Evolutionary conservation across 2,797 vertebrate species (phyloP), one percentile per base, ranked within the genome.

Genomic region (Chelmon rostratus): DNA sequence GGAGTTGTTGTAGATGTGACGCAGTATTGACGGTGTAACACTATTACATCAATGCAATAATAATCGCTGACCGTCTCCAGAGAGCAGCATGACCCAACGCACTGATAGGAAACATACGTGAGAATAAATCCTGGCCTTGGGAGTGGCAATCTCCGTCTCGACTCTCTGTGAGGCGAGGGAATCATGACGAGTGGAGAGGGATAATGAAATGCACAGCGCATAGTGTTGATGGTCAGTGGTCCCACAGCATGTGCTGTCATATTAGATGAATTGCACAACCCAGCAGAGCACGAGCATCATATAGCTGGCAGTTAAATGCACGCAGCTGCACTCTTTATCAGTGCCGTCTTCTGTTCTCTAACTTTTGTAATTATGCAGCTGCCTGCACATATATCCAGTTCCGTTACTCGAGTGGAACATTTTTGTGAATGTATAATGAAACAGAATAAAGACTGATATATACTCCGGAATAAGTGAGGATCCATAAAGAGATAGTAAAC

Each of bases 241-340:
- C 67, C 40, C 54, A 78, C 64, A 50, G 74, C 54, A 73, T 74
- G 47, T 54, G 42, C 76, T 73, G 77, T 85, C 61, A 84, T 58
- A 31, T 68, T 78, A 82, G 78, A 83, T 74, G 28, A 25, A 73
- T 53, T 74, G 64, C 71, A 69, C 63, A 68, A 37, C 73, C 59
- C 73, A 68, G 71, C 38, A 42, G 68, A 81, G 57, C 50, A 37
- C 46, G n/a, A 76, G 54, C 42, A 78, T 73, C 19, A 67, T 65
- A 77, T 25, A 81, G 42, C 47, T 72, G 66, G 54, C 71, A 76
- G 65, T 28, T 81, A 52, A 59, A 67, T 58, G 23, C 16, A 59
- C 73, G 72, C 82, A 88, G 79, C 81, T 91, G 88, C 72, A 68
- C 40, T 68, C 59, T 79, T 68, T 64, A 68, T 81, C 54, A 78